phyloP scores from a whole-genome alignment of 2,888 invertebrate genomes.

The Julus scanicus region DNA sequence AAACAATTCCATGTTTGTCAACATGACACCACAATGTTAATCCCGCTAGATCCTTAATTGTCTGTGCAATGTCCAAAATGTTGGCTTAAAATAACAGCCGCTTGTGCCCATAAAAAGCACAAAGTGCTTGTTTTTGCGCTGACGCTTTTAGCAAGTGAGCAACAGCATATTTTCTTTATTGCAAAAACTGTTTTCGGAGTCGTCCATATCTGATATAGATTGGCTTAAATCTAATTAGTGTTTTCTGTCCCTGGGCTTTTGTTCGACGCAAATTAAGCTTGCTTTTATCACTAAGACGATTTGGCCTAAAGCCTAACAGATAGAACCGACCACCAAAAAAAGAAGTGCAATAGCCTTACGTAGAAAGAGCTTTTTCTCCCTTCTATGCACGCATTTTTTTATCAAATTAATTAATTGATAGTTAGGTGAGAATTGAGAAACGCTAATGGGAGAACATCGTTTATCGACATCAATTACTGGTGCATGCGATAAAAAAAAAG shows the following conservation, averaged over 20 bases:
- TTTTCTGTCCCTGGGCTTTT: slow-evolving; percentile 37
- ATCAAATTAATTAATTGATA: slow-evolving; percentile 36
- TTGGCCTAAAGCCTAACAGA: slow-evolving; percentile 36
- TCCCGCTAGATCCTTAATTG: not conserved
- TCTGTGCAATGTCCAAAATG: not conserved
- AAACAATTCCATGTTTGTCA: not conserved
- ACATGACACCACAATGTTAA: not conserved
- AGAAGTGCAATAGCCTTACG: not conserved
- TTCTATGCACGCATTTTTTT: not conserved
- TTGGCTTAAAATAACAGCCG: not conserved
- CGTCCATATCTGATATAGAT: slow-evolving; percentile 31
- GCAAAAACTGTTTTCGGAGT: not conserved
- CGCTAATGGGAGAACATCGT: slow-evolving; percentile 31
- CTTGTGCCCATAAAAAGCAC: not conserved
- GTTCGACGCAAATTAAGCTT: slow-evolving; percentile 36
- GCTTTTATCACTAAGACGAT: slow-evolving; percentile 37
- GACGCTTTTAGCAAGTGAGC: not conserved
- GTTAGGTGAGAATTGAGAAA: slow-evolving; percentile 39
- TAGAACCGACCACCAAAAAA: slow-evolving; percentile 21
- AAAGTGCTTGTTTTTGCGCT: not conserved
- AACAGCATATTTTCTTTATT: not conserved
- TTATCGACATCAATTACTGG: slow-evolving; percentile 23
- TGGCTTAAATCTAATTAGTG: slow-evolving; percentile 42
- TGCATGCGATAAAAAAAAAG: not conserved
- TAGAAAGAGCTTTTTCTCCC: not conserved